Base-by-base conservation (phyloP, 2,888 invertebrate species). In the Agrilus biguttatus region DNA sequence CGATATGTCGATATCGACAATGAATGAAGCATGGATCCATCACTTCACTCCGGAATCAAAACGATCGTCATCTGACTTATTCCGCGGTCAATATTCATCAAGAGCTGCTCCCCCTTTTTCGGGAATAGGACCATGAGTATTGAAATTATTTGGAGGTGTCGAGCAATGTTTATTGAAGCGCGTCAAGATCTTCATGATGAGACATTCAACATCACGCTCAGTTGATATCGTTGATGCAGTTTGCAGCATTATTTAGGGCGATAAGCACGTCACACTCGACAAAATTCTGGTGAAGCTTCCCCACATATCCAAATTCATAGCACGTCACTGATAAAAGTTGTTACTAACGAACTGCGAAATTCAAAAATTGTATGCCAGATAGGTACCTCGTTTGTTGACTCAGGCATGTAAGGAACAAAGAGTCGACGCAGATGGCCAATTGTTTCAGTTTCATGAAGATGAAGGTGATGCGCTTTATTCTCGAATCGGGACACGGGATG, bases 401-500 rank as follows among this genome's bases (percentile, higher is more conserved):
- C n/a, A n/a, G n/a, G n/a, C n/a, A n/a, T n/a, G n/a, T n/a, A n/a
- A 13, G 34, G 34, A 34, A 13, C 13, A 13, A 13, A 13, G 34
- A n/a, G 34, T 34, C 3, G 34, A n/a, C n/a, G 34, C 13, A 3
- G 34, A 2, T 34, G 3, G 34, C 34, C n/a, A 34, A 13, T 4
- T 13, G 34, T 13, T 34, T 34, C 13, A n/a, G 5, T 13, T 34
- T n/a, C 34, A 4, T 34, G n/a, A 13, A 13, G 34, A 13, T 19
- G 19, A 19, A 19, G 19, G 19, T 5, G 19, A 19, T 19, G 19
- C 19, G 19, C 5, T 41, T 23, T 37, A 36, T n/a, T 37, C 12
- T 6, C 13, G 19, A 35, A 38, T 47, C 10, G 43, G 47, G 43
- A 47, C 49, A 40, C 47, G 49, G 3, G 49, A 50, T 42, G 49